Percentiles rank a stretch among this genome's conserved stretches.
Conservation (phyloP, 2,888 invertebrate species). For the Ashinkailepas kermadecensis region DNA sequence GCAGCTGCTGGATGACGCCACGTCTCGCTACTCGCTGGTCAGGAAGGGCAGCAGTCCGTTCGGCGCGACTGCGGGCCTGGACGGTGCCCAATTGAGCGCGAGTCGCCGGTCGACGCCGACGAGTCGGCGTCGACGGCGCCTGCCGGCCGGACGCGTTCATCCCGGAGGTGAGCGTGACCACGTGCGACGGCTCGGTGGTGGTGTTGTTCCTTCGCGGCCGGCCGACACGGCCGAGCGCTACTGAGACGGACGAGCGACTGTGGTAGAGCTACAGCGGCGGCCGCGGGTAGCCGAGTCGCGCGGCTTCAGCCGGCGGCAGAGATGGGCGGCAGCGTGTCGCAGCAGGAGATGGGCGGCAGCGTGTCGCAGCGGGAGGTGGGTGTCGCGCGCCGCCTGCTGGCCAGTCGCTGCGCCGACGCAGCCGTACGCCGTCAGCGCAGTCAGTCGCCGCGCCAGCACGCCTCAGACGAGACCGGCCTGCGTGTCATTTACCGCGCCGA, state of each 20-base stretch:
- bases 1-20: neutral
- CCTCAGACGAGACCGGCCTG: neutral
- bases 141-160: neutral
- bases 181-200: neutral
- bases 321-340: neutral
- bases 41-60: neutral
- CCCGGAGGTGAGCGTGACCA: neutral
- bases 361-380: neutral
- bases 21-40: neutral
- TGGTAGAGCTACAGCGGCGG: neutral
- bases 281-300: neutral
- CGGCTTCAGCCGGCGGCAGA: neutral
- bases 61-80: neutral
- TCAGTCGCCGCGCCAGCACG: neutral
- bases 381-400: neutral
- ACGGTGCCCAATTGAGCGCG: neutral
- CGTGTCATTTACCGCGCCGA: neutral
- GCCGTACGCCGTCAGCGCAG: neutral
- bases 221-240: neutral
- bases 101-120: neutral
- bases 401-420: neutral
- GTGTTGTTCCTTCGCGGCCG: neutral
- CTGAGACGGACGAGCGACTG: neutral
- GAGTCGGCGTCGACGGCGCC: neutral
- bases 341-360: neutral